These are phyloP conservation scores for Alcedo quadribrachys DNA, from an alignment of 2,797 vertebrate species.

Conservation along the genomic window DNA sequence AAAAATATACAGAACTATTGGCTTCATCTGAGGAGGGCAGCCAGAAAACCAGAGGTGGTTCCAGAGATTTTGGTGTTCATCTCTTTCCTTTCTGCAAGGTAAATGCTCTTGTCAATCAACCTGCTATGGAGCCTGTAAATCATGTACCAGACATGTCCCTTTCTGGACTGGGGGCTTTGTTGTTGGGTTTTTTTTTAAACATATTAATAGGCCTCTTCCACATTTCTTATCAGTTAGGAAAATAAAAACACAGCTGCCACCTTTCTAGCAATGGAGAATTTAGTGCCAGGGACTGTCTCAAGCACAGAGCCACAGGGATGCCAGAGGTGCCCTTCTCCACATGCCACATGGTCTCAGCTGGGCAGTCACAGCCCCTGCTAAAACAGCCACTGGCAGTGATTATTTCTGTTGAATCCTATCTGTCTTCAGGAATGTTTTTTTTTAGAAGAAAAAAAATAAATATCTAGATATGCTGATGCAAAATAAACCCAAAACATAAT, in stretches of 20 bases:
- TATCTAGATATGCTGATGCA: slow-evolving; percentile 13
- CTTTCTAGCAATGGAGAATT: not conserved
- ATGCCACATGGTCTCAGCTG: not conserved
- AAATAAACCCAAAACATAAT: slow-evolving; percentile 21
- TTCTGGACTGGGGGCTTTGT: not conserved
- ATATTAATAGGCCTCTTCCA: not conserved
- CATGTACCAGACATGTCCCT: not conserved
- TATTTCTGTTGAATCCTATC: not conserved
- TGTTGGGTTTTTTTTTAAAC: not conserved
- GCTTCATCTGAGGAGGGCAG: not conserved
- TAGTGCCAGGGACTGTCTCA: not conserved
- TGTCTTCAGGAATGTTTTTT: not conserved
- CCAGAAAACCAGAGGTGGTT: not conserved
- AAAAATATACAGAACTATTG: slow-evolving; percentile 24
- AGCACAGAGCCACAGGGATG: not conserved
- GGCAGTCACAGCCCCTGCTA: not conserved
- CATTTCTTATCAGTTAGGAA: not conserved
- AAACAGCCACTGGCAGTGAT: not conserved
- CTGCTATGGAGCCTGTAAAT: not conserved
- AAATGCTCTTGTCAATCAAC: not conserved
- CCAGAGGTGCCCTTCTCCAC: not conserved
- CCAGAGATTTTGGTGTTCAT: slow-evolving; percentile 13
- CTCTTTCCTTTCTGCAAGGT: not conserved
- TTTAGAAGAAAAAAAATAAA: slow-evolving; percentile 9
- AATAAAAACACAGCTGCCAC: not conserved